phyloP scores from a whole-genome alignment of 37 sponge, comb jelly and placozoan species.

The Diacarnus erythraeanus region DNA sequence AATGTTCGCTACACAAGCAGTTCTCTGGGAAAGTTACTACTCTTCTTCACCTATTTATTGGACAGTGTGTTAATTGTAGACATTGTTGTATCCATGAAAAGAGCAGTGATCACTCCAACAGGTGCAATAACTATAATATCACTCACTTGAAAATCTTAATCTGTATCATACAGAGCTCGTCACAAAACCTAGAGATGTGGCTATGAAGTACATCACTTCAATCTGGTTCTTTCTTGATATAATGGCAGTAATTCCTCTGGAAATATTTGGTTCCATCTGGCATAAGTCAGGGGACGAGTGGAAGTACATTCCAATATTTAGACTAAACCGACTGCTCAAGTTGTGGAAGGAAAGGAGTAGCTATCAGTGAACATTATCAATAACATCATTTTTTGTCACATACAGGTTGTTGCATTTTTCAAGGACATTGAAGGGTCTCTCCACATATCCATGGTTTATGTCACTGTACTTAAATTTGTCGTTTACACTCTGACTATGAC shows the following conservation, averaged over 20 bases:
- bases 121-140: too few relatives aligned
- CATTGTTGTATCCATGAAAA: constrained; percentile 64
- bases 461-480: constrained; percentile 53
- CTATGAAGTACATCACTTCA: constrained; percentile 34
- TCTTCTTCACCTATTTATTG: constrained; percentile 58
- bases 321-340: constrained; percentile 75
- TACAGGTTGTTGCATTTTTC: constrained; percentile 62
- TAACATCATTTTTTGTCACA: not conserved
- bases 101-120: constrained; percentile 46
- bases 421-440: constrained; percentile 59
- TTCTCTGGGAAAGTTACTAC: constrained; percentile 11
- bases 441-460: constrained; percentile 45
- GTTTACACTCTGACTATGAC: constrained; percentile 60
- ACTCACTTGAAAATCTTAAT: too few relatives aligned
- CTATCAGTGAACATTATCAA: not conserved
- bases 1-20: constrained; percentile 16
- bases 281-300: constrained; percentile 7
- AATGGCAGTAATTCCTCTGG: constrained; percentile 63
- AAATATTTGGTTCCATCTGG: constrained; percentile 42
- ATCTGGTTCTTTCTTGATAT: constrained; percentile 59
- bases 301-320: constrained; percentile 43
- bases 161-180: constrained; percentile 15
- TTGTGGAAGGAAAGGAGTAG: constrained; percentile 56
- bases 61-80: constrained; percentile 61
- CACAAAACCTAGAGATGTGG: not conserved